A percentile compares a stretch with the other conserved stretches of the same genome.
Conservation (phyloP, 2,888 invertebrate species). For the Arctia plantaginis region DNA sequence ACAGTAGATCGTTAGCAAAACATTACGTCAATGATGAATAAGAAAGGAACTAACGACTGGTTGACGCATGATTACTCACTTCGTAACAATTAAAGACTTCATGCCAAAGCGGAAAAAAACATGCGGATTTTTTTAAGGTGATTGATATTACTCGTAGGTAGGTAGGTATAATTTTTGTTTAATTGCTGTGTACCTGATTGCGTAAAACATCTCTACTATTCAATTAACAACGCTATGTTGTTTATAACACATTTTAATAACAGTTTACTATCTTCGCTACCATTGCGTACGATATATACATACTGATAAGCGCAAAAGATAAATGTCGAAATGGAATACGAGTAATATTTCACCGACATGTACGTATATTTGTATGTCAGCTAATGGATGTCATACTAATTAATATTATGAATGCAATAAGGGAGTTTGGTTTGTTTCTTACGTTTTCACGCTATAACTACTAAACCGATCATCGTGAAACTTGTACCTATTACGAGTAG, state of each 20-base stretch:
- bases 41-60: constrained; percentile 7
- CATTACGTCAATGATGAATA: constrained; percentile 14
- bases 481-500: too few relatives aligned
- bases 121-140: not conserved
- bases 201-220: not conserved
- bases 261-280: not conserved
- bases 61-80: constrained; percentile 21
- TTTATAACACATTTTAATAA: not conserved
- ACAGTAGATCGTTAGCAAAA: constrained; percentile 12
- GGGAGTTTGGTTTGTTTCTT: too few relatives aligned
- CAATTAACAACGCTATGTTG: not conserved
- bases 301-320: not conserved
- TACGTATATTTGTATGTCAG: not conserved
- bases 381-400: too few relatives aligned
- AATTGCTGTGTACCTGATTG: not conserved
- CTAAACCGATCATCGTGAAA: too few relatives aligned
- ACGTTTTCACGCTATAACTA: too few relatives aligned
- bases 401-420: too few relatives aligned
- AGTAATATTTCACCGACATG: not conserved
- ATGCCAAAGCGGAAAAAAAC: constrained; percentile 4
- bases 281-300: not conserved
- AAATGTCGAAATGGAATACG: not conserved
- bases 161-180: not conserved
- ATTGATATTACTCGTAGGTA: not conserved
- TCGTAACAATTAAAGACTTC: constrained; percentile 7